Base-by-base conservation (phyloP, 2,888 invertebrate species). In the Cephus nigrinus region DNA sequence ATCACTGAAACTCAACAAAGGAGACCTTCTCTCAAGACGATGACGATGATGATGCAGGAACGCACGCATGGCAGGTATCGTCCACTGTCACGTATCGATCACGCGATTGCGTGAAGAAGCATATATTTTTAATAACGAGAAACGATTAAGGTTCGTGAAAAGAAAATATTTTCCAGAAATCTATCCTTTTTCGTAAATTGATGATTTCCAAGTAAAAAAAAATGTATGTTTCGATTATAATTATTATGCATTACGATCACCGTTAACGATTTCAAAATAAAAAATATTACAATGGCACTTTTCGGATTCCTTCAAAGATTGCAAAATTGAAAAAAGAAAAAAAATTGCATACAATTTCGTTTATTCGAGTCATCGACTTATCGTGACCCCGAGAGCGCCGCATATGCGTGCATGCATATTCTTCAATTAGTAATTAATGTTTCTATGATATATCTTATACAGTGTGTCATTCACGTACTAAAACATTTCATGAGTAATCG, bases 31-130 rank as follows among this genome's bases (percentile, higher is more conserved):
- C 31, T 71, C 31, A 33, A 31, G 71, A 71, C 31, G 71, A 71
- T 12, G 55, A 55, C 55, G 55, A 23, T 55, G 55, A 55, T 55
- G 55, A 55, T 23, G 55, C 9, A 23, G 55, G 1, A 55, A 33
- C 71, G 31, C 32, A 71, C 31, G 32, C 31, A 71, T 15, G 71
- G 32, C 71, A 31, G 31, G 71, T 31, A 71, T 71, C 71, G 4
- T 71, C 71, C 55, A 55, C 55, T 23, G 55, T 55, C 9, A 55
- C 55, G 23, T 23, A 55, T 55, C 71, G 71, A 31, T 23, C 71
- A 71, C 71, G 71, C 71, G 71, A 71, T 71, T 71, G 71, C 71
- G 71, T 71, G 71, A 31, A 15, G 9, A 71, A 71, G 31, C 71
- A 71, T 32, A 32, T 31, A 32, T 31, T 31, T 71, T 31, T 71